These are phyloP conservation scores for Coluber constrictor DNA, from an alignment of 2,797 vertebrate genomes.

Conservation along the genomic window DNA sequence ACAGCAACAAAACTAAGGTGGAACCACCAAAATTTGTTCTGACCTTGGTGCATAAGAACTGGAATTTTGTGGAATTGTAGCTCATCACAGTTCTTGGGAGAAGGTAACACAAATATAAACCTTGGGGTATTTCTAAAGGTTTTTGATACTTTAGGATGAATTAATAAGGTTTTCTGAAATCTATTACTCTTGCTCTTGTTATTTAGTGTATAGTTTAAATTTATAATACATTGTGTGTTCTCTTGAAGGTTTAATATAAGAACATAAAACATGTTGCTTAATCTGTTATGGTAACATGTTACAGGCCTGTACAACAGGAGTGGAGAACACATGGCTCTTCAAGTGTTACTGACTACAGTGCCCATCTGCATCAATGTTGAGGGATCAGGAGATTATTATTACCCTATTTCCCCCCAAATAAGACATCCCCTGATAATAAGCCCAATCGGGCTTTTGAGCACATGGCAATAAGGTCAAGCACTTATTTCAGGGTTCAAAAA, in stretches of 20 bases:
- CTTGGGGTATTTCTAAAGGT: conserved; percentile 29
- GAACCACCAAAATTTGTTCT: conserved; percentile 53
- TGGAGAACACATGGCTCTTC: neutral
- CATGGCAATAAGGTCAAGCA: too few relatives aligned
- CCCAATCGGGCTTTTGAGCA: too few relatives aligned
- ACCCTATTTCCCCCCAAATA: too few relatives aligned
- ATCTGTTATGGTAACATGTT: neutral
- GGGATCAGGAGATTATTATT: neutral
- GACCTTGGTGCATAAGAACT: conserved; percentile 56
- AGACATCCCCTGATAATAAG: too few relatives aligned
- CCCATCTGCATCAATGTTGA: neutral
- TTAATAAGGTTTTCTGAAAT: conserved; percentile 3
- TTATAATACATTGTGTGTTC: neutral
- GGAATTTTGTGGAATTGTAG: conserved; percentile 55
- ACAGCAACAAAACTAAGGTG: conserved; percentile 39
- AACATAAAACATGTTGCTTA: neutral
- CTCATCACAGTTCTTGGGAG: conserved; percentile 52
- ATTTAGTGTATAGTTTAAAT: neutral
- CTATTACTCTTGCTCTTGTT: neutral
- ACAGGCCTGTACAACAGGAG: neutral
- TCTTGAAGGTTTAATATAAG: neutral
- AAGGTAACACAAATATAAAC: conserved; percentile 50
- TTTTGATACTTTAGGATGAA: neutral
- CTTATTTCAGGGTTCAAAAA: too few relatives aligned
- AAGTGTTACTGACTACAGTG: neutral